phyloP scores from a whole-genome alignment of 2,797 vertebrate species.

The Hoplostethus mediterraneus region DNA sequence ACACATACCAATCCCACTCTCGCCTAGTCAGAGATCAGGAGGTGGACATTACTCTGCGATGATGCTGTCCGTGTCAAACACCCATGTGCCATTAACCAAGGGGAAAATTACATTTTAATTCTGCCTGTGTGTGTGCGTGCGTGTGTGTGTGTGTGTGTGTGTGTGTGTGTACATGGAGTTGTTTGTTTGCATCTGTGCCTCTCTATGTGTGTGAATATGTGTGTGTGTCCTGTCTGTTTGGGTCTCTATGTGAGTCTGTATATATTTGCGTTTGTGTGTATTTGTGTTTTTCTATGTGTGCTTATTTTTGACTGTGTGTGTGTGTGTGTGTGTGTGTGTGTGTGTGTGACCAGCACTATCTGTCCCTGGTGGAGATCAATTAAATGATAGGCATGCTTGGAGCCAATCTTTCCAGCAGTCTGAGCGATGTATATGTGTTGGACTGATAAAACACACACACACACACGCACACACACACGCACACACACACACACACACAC shows the following conservation, averaged over 20 bases:
- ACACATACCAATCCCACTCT: conserved; percentile 38
- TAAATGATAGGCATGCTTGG: conserved; percentile 67
- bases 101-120: conserved; percentile 66
- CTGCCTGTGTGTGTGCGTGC: conserved; percentile 9
- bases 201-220: background rate
- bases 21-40: conserved; percentile 58
- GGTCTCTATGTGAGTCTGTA: background rate
- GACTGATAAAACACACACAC: conserved; percentile 20
- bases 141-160: background rate
- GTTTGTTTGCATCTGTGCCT: background rate
- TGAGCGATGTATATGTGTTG: conserved; percentile 24
- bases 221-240: background rate
- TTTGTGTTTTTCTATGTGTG: conserved; percentile 13
- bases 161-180: too few relatives aligned
- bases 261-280: background rate
- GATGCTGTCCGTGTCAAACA: conserved; percentile 51
- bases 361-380: conserved; percentile 67
- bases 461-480: background rate
- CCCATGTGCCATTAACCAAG: conserved; percentile 56
- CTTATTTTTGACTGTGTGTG: conserved; percentile 21
- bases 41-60: conserved; percentile 43
- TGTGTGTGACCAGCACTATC: conserved; percentile 32
- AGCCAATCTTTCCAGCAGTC: conserved; percentile 41
- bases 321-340: conserved; percentile 22
- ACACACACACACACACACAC: background rate